Conservation (phyloP, 2,888 invertebrate genomes). For the Drosophila paucipuncta region DNA sequence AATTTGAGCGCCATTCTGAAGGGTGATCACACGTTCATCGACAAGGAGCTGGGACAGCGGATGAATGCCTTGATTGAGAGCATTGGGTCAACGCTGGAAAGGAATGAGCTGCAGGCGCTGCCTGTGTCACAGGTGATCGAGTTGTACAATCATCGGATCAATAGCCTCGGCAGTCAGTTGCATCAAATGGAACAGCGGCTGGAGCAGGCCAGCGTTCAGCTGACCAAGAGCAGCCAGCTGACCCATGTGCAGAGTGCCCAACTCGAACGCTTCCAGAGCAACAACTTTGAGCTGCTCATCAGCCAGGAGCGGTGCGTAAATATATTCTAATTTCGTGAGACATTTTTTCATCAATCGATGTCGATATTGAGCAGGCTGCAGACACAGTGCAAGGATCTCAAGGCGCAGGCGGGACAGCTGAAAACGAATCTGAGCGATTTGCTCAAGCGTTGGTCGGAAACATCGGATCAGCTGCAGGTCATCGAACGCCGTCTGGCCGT, state of each 20-base stretch:
- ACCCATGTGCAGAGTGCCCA: constrained; percentile 82
- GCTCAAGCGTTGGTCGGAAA: constrained; percentile 82
- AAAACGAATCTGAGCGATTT: constrained; percentile 80
- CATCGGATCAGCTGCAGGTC: constrained; percentile 77
- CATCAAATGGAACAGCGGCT: constrained; percentile 77
- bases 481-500: constrained; percentile 80
- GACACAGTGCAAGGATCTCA: constrained; percentile 82
- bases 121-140: constrained; percentile 84
- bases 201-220: constrained; percentile 81
- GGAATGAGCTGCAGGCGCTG: constrained; percentile 80
- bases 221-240: constrained; percentile 79
- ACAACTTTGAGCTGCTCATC: constrained; percentile 84
- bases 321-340: neutral
- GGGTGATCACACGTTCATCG: constrained; percentile 79
- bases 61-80: constrained; percentile 78
- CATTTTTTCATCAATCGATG: neutral
- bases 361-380: constrained; percentile 67
- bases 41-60: constrained; percentile 82
- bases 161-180: constrained; percentile 76
- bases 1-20: constrained; percentile 82
- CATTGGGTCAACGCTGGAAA: constrained; percentile 73
- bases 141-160: constrained; percentile 83
- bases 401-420: constrained; percentile 79
- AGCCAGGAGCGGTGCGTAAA: constrained; percentile 80
- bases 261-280: constrained; percentile 81